These are phyloP conservation scores for Orthosia cruda DNA, from an alignment of 2,888 invertebrate species.

Conservation along the genomic window DNA sequence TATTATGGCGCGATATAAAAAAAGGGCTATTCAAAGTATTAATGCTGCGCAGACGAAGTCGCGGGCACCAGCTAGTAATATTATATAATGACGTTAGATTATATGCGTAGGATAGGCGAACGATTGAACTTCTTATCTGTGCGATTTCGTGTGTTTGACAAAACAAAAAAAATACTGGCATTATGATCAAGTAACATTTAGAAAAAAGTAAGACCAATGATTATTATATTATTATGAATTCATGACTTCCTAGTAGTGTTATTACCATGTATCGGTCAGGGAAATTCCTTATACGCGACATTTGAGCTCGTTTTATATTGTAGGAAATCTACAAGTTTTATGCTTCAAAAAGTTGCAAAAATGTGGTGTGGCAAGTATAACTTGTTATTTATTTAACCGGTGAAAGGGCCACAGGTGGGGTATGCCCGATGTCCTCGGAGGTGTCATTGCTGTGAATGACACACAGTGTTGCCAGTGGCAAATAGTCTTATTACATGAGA, in stretches of 20 bases:
- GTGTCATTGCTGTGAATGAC: not conserved
- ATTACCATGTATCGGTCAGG: not conserved
- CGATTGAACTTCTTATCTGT: not conserved
- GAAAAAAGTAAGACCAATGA: conserved; percentile 4
- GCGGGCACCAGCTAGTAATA: no score
- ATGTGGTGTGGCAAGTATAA: conserved; percentile 26
- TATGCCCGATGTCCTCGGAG: conserved; percentile 22
- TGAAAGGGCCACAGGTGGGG: conserved; percentile 27
- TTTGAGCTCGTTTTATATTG: conserved; percentile 7
- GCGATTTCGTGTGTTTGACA: no score
- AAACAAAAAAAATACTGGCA: no score
- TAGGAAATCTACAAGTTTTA: conserved; percentile 22
- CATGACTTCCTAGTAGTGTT: conserved; percentile 9
- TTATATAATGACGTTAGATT: not conserved
- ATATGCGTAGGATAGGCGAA: not conserved
- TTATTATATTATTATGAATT: not conserved
- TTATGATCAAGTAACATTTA: not conserved
- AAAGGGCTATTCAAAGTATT: no score
- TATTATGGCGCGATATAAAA: no score
- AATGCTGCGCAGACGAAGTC: no score
- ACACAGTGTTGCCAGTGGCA: no score
- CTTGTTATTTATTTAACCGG: conserved; percentile 24
- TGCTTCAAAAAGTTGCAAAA: conserved; percentile 28
- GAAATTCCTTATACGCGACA: not conserved
- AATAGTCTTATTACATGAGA: no score